Evolutionary conservation across 2,113 vertebrate genomes (phyloP).

Genomic region (Petromus typicus): DNA sequence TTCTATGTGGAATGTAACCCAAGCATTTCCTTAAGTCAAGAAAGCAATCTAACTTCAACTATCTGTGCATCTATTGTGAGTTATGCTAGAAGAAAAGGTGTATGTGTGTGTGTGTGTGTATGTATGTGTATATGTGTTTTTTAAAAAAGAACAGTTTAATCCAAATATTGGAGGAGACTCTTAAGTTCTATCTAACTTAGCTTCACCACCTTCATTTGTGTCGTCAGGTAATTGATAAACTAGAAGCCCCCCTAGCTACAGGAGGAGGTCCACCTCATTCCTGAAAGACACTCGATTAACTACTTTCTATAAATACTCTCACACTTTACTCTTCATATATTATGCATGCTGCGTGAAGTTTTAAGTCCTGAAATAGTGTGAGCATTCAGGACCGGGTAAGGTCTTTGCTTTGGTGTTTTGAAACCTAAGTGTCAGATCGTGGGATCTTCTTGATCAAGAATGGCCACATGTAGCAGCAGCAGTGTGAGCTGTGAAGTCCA

Average conservation of each 20-base stretch:
- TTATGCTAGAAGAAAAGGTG: not conserved
- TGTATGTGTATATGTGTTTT: not conserved
- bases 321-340: not conserved
- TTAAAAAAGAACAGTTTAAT: not conserved
- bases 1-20: not conserved
- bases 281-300: not conserved
- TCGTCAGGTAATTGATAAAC: not conserved
- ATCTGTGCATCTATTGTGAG: not conserved
- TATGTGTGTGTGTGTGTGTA: not conserved
- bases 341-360: not conserved
- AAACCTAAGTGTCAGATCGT: not conserved
- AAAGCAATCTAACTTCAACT: not conserved
- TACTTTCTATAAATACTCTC: slow-evolving; percentile 42
- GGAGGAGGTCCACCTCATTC: not conserved
- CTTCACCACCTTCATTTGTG: slow-evolving; percentile 2
- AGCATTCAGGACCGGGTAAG: not conserved
- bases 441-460: slow-evolving; percentile 8
- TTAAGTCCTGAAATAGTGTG: not conserved
- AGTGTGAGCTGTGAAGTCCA: not conserved
- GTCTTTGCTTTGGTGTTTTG: not conserved
- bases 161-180: not conserved
- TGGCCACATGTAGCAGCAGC: not conserved
- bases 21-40: slow-evolving; percentile 24
- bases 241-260: slow-evolving; percentile 28
- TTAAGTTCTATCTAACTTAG: slow-evolving; percentile 31